Percentiles rank a stretch among this genome's conserved stretches.
These are phyloP conservation scores for Balanococcus diminutus DNA, from an alignment of 2,888 invertebrate species.

Conservation along the genomic window DNA sequence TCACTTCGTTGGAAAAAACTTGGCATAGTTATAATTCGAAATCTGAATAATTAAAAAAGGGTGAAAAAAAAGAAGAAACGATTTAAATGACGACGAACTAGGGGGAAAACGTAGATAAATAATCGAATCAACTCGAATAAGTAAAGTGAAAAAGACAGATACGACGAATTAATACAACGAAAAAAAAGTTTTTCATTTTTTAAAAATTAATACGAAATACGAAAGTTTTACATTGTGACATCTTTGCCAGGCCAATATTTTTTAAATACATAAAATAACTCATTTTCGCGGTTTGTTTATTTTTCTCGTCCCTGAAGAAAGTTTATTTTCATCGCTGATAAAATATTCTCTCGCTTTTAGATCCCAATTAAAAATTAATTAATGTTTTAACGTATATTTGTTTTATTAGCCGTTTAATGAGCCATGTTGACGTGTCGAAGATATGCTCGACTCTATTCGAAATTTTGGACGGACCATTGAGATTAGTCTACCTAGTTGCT, in stretches of 20 bases:
- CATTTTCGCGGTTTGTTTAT: neutral
- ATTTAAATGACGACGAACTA: neutral
- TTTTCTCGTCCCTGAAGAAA: neutral
- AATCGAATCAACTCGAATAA: neutral
- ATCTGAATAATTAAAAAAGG: neutral
- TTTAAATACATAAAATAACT: neutral
- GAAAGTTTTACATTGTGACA: constrained; percentile 4
- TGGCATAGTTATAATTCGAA: neutral
- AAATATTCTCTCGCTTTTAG: neutral
- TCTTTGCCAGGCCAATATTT: neutral
- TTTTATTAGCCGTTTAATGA: neutral
- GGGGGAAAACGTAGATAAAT: neutral
- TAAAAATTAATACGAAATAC: neutral
- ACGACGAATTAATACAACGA: neutral
- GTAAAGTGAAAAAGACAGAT: neutral
- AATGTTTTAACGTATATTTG: neutral
- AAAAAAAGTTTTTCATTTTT: neutral
- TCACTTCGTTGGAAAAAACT: neutral
- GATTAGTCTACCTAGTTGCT: neutral
- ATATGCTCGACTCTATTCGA: neutral
- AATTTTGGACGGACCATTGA: neutral
- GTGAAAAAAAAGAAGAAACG: neutral
- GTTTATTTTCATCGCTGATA: neutral
- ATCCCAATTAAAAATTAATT: neutral
- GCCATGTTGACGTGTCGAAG: neutral